Evolutionary conservation across 2,113 vertebrate genomes (phyloP).

Genomic region (Crotophaga sulcirostris): DNA sequence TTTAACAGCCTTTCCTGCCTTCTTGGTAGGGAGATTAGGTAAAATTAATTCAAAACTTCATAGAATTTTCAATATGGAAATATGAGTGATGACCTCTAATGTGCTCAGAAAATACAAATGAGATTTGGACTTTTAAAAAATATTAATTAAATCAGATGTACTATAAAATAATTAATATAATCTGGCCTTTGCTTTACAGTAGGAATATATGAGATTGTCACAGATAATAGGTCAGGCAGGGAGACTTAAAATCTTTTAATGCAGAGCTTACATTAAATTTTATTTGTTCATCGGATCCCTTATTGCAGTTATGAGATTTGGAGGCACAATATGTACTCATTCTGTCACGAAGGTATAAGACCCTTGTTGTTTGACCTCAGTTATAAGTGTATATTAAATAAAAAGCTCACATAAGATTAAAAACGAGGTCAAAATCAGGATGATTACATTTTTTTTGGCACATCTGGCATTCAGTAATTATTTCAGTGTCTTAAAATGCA

Average conservation of each 20-base stretch:
- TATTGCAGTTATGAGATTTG: not conserved
- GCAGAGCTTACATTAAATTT: not conserved
- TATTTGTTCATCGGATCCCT: not conserved
- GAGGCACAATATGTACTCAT: not conserved
- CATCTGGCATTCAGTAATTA: conserved; percentile 42
- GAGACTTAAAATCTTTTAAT: conserved; percentile 10
- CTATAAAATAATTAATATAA: not conserved
- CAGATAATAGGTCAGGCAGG: not conserved
- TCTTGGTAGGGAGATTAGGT: not conserved
- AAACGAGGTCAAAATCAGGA: not conserved
- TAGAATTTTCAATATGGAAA: not conserved
- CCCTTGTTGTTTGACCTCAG: not conserved
- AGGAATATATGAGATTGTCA: not conserved
- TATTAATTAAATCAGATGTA: not conserved
- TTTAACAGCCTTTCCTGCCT: not conserved
- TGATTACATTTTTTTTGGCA: conserved; percentile 46
- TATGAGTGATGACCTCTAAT: not conserved
- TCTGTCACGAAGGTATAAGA: not conserved
- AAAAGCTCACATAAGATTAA: conserved; percentile 9
- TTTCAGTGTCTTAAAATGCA: conserved; percentile 9
- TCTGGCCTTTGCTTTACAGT: not conserved
- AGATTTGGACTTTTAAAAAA: not conserved
- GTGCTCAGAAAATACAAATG: not conserved
- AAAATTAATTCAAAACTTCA: not conserved
- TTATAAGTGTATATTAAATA: not conserved